These are phyloP conservation scores for Delia radicum DNA, from an alignment of 1,140 invertebrate species.

Conservation along the genomic window DNA sequence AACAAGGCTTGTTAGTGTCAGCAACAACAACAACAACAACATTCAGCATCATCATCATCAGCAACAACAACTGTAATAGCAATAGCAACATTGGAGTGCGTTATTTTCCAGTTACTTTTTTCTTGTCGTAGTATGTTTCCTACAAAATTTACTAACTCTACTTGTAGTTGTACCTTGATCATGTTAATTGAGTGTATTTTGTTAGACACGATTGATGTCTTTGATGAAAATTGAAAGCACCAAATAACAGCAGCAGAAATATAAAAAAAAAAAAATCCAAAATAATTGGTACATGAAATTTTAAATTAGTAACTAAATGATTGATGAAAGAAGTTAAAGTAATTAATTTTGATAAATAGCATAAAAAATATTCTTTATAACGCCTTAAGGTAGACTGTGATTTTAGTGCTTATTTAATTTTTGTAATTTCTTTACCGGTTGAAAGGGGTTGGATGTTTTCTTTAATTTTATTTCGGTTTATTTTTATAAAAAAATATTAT, in stretches of 20 bases:
- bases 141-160: too few relatives aligned
- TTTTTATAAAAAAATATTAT: too few relatives aligned
- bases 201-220: not conserved
- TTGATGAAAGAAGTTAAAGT: not conserved
- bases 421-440: too few relatives aligned
- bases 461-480: too few relatives aligned
- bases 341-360: too few relatives aligned
- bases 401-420: not conserved
- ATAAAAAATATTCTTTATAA: not conserved
- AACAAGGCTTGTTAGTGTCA: conserved; percentile 23
- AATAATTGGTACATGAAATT: not conserved
- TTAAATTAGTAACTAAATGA: not conserved
- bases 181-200: conserved; percentile 6
- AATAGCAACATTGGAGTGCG: not conserved
- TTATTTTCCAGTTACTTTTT: not conserved
- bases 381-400: conserved; percentile 4
- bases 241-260: not conserved
- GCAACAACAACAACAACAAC: not conserved
- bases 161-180: not conserved
- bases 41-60: not conserved
- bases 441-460: too few relatives aligned
- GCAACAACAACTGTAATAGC: not conserved
- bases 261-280: not conserved
- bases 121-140: too few relatives aligned
- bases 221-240: not conserved